Evolutionary conservation across 2,888 invertebrate genomes (phyloP).

Genomic region (Aphodius granarius): DNA sequence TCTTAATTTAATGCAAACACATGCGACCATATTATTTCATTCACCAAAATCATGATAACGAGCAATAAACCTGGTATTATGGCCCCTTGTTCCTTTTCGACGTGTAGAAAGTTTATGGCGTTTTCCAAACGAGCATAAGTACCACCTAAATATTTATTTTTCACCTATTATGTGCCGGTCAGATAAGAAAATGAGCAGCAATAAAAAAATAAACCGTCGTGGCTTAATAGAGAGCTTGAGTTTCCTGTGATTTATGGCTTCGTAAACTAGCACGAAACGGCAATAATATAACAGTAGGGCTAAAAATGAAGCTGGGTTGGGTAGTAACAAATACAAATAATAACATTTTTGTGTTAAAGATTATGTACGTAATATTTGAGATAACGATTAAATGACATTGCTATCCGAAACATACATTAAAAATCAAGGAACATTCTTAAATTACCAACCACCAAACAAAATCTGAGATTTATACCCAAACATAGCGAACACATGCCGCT

Average conservation of each 20-base stretch:
- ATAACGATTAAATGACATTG: background rate
- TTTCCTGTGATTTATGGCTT: background rate
- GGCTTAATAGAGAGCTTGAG: background rate
- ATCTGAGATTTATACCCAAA: background rate
- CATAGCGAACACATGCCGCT: background rate
- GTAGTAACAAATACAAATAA: too few species aligned
- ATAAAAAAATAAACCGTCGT: background rate
- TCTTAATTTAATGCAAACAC: background rate
- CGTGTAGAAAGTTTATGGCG: background rate
- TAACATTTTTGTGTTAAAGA: too few species aligned
- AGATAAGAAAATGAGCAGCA: background rate
- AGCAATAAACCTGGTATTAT: background rate
- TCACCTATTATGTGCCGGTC: background rate
- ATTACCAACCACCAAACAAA: background rate
- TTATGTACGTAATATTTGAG: too few species aligned
- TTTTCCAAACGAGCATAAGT: background rate
- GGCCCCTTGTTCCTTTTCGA: background rate
- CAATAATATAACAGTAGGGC: background rate
- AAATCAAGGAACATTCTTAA: background rate
- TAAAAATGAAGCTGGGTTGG: background rate
- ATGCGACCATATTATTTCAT: background rate
- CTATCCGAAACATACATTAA: background rate
- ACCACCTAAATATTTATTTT: background rate
- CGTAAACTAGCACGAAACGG: background rate
- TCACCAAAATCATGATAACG: background rate